These are phyloP conservation scores for Drosophila rufa DNA, from an alignment of 1,140 invertebrate genomes.

Conservation along the genomic window DNA sequence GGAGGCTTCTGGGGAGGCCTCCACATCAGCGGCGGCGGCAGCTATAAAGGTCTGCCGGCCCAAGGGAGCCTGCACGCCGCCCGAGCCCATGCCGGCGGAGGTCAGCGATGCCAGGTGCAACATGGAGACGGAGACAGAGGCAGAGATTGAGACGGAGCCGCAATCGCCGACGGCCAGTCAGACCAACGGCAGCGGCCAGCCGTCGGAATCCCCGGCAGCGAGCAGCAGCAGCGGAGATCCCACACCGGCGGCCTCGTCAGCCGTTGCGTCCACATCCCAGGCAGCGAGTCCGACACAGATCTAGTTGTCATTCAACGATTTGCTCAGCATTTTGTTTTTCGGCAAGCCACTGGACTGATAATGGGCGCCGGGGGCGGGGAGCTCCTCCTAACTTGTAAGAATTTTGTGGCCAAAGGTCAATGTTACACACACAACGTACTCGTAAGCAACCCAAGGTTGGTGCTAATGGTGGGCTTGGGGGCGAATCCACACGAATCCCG, in stretches of 20 bases:
- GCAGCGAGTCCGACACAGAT: slow-evolving; percentile 78
- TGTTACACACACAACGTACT: slow-evolving; percentile 20
- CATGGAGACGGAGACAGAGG: slow-evolving; percentile 59
- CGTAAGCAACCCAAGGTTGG: slow-evolving; percentile 66
- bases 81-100: slow-evolving; percentile 48
- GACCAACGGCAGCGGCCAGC: slow-evolving; percentile 35
- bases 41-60: slow-evolving; percentile 29
- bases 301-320: slow-evolving; percentile 85
- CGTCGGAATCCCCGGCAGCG: slow-evolving; percentile 28
- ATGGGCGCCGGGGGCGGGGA: slow-evolving; percentile 16
- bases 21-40: slow-evolving; percentile 64
- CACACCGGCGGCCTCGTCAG: slow-evolving; percentile 20
- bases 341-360: slow-evolving; percentile 76
- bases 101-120: slow-evolving; percentile 33
- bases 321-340: slow-evolving; percentile 84
- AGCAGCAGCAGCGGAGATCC: slow-evolving; percentile 6
- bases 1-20: slow-evolving; percentile 50
- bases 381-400: slow-evolving; percentile 49
- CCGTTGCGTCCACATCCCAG: slow-evolving; percentile 68
- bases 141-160: slow-evolving; percentile 47
- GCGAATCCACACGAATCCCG: background rate
- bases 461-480: slow-evolving; percentile 55
- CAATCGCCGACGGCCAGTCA: slow-evolving; percentile 30
- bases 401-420: slow-evolving; percentile 72
- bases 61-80: slow-evolving; percentile 60